Conservation (phyloP, 2,888 invertebrate genomes). For the Gandaritis pyraliata region DNA sequence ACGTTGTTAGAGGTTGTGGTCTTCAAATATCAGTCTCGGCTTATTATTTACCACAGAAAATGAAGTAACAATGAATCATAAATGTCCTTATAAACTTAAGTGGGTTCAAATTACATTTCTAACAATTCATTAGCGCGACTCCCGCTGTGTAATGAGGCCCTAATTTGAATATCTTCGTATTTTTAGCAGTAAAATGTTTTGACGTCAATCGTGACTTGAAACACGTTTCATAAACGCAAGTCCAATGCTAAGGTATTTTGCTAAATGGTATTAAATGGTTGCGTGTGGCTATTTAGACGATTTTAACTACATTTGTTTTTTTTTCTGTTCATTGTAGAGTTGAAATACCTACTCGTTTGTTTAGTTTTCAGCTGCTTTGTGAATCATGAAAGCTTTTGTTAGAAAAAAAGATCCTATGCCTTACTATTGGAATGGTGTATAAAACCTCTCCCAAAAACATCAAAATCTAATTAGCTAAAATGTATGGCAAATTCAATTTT, state of each 20-base stretch:
- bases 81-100: conserved; percentile 32
- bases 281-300: conserved; percentile 14
- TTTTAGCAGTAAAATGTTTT: conserved; percentile 62
- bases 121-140: conserved; percentile 66
- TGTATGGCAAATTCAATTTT: too few species aligned
- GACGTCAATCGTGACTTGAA: conserved; percentile 68
- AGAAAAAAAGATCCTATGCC: neutral
- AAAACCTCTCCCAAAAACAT: too few species aligned
- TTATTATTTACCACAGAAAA: conserved; percentile 10
- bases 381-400: neutral
- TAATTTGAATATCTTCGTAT: conserved; percentile 72
- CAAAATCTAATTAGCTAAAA: too few species aligned
- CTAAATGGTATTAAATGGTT: conserved; percentile 30
- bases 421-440: too few species aligned
- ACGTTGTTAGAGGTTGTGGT: too few species aligned
- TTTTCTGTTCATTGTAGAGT: neutral
- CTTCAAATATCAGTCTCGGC: too few species aligned
- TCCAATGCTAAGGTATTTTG: conserved; percentile 41
- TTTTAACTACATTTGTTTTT: conserved; percentile 6
- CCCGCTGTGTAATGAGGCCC: conserved; percentile 64
- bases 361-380: neutral
- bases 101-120: conserved; percentile 53
- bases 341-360: neutral
- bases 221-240: conserved; percentile 59
- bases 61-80: conserved; percentile 32